A percentile compares a stretch with the other conserved stretches of the same genome.
phyloP scores from a whole-genome alignment of 2,113 vertebrate genomes.

The Hyaena hyaena region DNA sequence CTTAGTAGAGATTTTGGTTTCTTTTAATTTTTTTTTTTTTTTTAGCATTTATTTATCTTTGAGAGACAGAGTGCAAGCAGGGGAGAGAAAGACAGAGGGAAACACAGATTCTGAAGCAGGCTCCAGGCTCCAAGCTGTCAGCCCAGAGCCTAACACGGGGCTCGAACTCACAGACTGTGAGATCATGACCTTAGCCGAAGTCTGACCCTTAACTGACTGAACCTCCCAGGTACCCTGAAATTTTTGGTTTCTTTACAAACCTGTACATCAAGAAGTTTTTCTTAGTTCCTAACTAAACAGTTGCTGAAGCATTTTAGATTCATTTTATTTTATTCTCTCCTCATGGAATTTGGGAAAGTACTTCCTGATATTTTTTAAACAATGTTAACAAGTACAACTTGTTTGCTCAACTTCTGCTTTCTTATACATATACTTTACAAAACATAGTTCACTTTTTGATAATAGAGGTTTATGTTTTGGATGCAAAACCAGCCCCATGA shows the following conservation, averaged over 20 bases:
- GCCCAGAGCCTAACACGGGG: no score
- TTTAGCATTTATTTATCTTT: no score
- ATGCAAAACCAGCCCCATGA: not conserved
- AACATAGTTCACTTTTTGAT: not conserved
- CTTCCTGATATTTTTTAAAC: not conserved
- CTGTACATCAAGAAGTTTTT: not conserved
- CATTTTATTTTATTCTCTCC: not conserved
- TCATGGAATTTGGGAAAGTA: not conserved
- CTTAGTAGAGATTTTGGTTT: not conserved
- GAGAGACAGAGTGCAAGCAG: no score
- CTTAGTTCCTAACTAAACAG: not conserved
- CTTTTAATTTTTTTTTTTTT: not conserved
- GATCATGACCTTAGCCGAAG: no score
- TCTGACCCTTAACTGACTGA: no score
- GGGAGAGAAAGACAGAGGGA: no score
- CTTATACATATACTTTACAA: not conserved
- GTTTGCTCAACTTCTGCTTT: not conserved
- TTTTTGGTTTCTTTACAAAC: not conserved
- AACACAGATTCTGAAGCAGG: no score
- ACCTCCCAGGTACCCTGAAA: not conserved
- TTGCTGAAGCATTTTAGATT: not conserved
- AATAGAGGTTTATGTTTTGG: not conserved
- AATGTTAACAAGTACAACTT: not conserved
- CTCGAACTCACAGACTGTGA: no score
- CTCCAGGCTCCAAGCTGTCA: no score